Conservation (phyloP, 2,888 invertebrate species). For the Macrostomum cliftonense region DNA sequence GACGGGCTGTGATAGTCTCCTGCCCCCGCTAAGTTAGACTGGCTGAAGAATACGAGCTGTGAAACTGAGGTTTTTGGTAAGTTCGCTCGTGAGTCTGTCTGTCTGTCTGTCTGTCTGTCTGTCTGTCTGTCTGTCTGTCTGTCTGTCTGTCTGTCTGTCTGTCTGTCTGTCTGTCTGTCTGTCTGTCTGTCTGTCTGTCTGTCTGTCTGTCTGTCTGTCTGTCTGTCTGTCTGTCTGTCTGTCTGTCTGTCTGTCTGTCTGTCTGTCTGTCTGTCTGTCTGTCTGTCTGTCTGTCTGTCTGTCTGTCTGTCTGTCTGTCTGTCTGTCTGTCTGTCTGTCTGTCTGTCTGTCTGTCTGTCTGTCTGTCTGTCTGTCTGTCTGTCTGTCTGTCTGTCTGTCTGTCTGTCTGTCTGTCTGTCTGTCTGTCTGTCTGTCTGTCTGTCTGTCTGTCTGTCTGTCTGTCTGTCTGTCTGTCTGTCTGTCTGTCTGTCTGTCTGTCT, state of each 20-base stretch:
- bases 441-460: constrained; percentile 8
- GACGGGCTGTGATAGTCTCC: too few relatives aligned
- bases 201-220: constrained; percentile 7
- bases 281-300: constrained; percentile 5
- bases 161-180: constrained; percentile 12
- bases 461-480: constrained; percentile 10
- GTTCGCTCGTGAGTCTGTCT: constrained; percentile 12
- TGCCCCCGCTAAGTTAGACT: too few relatives aligned
- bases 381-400: constrained; percentile 5
- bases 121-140: constrained; percentile 12
- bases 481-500: constrained; percentile 8
- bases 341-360: neutral
- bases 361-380: constrained; percentile 11
- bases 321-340: constrained; percentile 11
- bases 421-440: constrained; percentile 12
- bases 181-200: constrained; percentile 6
- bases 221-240: constrained; percentile 12
- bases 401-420: constrained; percentile 12
- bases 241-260: constrained; percentile 12
- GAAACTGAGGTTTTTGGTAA: too few relatives aligned
- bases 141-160: constrained; percentile 12
- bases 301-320: constrained; percentile 12
- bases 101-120: constrained; percentile 9
- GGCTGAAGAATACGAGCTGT: too few relatives aligned
- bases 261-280: constrained; percentile 8